Evolutionary conservation across 2,797 vertebrate genomes (phyloP).

Genomic region (Scarus forsteni): DNA sequence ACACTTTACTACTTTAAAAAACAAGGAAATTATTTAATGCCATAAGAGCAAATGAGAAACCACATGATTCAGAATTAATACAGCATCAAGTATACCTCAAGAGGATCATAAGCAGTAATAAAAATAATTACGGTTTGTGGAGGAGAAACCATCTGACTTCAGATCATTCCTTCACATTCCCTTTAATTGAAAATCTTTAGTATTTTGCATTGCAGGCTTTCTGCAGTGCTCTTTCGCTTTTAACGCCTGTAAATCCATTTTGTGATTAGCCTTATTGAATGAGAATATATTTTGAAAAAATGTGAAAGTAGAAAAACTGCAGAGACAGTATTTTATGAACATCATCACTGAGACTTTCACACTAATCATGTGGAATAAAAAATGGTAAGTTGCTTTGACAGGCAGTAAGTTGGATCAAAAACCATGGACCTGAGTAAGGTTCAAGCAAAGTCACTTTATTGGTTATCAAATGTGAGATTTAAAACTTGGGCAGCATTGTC

Average conservation of each 20-base stretch:
- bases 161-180: not conserved
- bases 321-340: no score
- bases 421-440: no score
- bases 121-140: conserved; percentile 27
- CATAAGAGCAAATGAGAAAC: conserved; percentile 25
- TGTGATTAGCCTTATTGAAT: not conserved
- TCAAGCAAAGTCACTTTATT: no score
- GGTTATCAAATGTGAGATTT: no score
- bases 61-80: conserved; percentile 4
- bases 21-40: not conserved
- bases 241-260: not conserved
- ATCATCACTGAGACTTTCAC: no score
- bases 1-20: not conserved
- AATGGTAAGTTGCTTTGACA: no score
- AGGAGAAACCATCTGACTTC: conserved; percentile 1
- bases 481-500: no score
- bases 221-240: not conserved
- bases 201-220: not conserved
- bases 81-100: conserved; percentile 18
- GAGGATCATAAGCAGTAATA: conserved; percentile 32
- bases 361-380: no score
- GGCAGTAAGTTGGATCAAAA: no score
- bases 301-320: no score
- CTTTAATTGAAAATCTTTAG: conserved; percentile 11
- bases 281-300: not conserved